Base-by-base conservation (phyloP, 2,888 invertebrate genomes). In the Cryptocephalus primarius region DNA sequence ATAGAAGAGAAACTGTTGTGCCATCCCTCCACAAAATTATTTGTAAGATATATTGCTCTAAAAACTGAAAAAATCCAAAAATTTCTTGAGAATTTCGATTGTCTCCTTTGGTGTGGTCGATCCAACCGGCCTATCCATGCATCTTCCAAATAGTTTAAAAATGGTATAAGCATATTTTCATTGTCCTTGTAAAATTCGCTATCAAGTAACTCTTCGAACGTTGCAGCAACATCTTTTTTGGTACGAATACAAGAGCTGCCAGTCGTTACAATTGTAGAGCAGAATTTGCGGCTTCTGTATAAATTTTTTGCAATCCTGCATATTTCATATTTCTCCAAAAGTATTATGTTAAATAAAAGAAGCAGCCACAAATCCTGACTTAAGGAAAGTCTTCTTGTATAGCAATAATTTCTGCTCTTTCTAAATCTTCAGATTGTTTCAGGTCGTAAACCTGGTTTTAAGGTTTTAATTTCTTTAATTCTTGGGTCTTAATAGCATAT, bases 361-460 rank as follows among this genome's bases (percentile, higher is more conserved):
- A 44, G 12, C 33, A 43, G n/a, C 43, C 43, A 13, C 43, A 33
- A 13, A 43, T 2, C 11, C 34, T 43, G 34, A 36, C 11, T 13
- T 43, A 1, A 2, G 43, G 34, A 43, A 43, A 43, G 12, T 43
- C 9, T 33, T 43, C 6, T 33, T 33, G 33, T 33, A 44, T 22
- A 10, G 44, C 44, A 33, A 34, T 44, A 14, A 44, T 44, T 10
- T 12, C 38, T 8, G 44, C 38, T 33, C 14, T 44, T 38, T 36
- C 44, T 13, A 44, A 44, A 44, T 44, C 44, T 36, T 14, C 38
- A 11, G 34, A 44, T 38, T 22, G 38, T 38, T 13, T 34, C 12
- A 38, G 44, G 44, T 14, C 38, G 22, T 38, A 38, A 38, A 14
- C 31, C 33, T n/a, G 44, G 33, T 44, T 8, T 34, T 12, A 44